Conservation (phyloP, 2,888 invertebrate genomes). For the Liopterus haemorrhoidalis region DNA sequence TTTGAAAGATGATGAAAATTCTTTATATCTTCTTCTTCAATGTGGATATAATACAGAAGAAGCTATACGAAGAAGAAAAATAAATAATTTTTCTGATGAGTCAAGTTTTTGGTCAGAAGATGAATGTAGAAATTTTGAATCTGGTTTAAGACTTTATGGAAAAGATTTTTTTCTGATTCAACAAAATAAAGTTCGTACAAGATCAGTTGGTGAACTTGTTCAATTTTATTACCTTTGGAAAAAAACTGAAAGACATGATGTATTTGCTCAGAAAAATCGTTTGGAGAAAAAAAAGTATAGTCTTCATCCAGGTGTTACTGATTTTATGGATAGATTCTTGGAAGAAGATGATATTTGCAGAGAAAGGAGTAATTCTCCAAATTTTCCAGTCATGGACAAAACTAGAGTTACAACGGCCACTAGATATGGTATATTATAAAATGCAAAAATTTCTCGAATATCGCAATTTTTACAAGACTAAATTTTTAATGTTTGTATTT, state of each 20-base stretch:
- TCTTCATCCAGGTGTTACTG: conserved; percentile 85
- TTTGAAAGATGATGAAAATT: conserved; percentile 82
- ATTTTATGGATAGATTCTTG: conserved; percentile 89
- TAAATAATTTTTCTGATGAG: conserved; percentile 62
- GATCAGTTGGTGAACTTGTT: conserved; percentile 93
- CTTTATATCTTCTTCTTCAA: conserved; percentile 81
- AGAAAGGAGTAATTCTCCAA: conserved; percentile 68
- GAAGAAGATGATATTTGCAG: conserved; percentile 73
- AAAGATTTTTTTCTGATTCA: conserved; percentile 95
- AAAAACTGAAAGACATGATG: conserved; percentile 95
- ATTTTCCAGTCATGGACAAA: too few species aligned
- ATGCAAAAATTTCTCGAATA: too few species aligned
- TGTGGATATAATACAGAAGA: conserved; percentile 95
- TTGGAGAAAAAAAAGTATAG: conserved; percentile 90
- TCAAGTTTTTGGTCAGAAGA: conserved; percentile 94
- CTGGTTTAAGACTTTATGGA: conserved; percentile 85
- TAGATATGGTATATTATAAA: too few species aligned
- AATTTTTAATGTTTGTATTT: too few species aligned
- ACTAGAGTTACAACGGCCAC: too few species aligned
- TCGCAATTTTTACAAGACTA: too few species aligned
- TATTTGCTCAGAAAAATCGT: conserved; percentile 79
- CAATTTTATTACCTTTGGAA: conserved; percentile 98
- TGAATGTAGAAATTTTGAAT: conserved; percentile 94
- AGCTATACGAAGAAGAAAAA: conserved; percentile 72
- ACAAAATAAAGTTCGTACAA: conserved; percentile 86